These are phyloP conservation scores for Sebastes aleutianus DNA, from an alignment of 2,797 vertebrate species.

Conservation along the genomic window DNA sequence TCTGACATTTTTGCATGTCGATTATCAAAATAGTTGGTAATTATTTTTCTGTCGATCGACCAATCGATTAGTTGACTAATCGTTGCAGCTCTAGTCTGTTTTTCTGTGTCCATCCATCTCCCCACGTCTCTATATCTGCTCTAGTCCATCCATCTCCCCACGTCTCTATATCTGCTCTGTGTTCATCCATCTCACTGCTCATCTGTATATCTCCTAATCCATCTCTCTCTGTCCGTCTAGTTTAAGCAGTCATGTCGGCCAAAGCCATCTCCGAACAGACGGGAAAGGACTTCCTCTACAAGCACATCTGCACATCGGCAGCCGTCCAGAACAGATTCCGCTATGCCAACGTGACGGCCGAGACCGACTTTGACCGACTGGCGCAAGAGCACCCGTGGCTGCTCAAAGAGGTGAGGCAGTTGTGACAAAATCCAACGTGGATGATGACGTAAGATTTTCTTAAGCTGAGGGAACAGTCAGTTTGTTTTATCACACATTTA, in stretches of 20 bases:
- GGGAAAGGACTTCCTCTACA: slow-evolving; percentile 95
- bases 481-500: neutral
- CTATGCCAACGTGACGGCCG: slow-evolving; percentile 83
- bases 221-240: neutral
- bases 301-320: slow-evolving; percentile 90
- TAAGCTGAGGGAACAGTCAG: neutral
- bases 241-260: slow-evolving; percentile 80
- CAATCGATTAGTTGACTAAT: no score
- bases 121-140: neutral
- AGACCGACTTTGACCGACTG: slow-evolving; percentile 82
- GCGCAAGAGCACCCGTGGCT: slow-evolving; percentile 93
- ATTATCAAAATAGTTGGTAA: no score
- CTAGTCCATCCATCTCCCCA: neutral
- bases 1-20: no score
- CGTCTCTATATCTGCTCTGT: neutral
- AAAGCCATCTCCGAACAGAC: slow-evolving; percentile 89
- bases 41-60: no score
- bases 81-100: no score
- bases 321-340: slow-evolving; percentile 94
- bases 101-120: neutral
- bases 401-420: slow-evolving; percentile 87
- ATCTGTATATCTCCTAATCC: neutral
- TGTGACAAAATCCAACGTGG: neutral
- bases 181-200: neutral
- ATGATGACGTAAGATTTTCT: neutral